A percentile compares a stretch with the other conserved stretches of the same genome.
phyloP scores from a whole-genome alignment of 1,140 invertebrate species.

The Gyrodactylus salaris region DNA sequence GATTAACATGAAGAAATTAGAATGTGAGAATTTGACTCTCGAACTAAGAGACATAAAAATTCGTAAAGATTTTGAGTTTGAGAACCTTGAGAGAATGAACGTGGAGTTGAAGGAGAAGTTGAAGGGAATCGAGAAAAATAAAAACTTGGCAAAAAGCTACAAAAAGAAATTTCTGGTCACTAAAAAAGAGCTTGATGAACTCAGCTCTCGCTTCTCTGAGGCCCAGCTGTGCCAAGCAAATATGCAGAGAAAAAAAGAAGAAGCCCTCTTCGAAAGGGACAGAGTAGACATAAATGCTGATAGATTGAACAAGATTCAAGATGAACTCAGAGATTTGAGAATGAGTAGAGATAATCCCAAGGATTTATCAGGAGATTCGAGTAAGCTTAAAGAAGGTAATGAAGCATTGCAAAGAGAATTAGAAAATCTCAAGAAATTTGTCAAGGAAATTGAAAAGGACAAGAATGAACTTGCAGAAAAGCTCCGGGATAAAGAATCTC shows the following conservation, averaged over 20 bases:
- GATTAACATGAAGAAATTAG: no score
- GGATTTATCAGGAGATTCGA: not conserved
- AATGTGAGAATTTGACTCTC: no score
- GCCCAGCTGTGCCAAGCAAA: no score
- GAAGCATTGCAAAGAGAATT: not conserved
- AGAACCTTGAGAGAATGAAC: not conserved
- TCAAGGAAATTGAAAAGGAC: not conserved
- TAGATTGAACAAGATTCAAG: not conserved
- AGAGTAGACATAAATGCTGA: not conserved
- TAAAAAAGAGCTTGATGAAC: no score
- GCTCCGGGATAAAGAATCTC: not conserved
- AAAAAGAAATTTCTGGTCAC: not conserved
- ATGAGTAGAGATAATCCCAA: not conserved
- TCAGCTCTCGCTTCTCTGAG: no score
- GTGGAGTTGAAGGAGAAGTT: not conserved
- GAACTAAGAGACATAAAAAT: not conserved
- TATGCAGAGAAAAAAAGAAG: no score
- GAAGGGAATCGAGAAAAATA: not conserved
- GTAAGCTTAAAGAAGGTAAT: not conserved
- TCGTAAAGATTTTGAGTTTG: not conserved
- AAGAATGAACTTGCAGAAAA: not conserved
- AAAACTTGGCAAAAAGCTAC: not conserved
- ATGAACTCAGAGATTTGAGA: not conserved
- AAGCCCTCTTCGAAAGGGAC: not conserved
- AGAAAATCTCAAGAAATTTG: not conserved